Conservation (phyloP, 2,888 invertebrate species). For the Limnephilus auricula region DNA sequence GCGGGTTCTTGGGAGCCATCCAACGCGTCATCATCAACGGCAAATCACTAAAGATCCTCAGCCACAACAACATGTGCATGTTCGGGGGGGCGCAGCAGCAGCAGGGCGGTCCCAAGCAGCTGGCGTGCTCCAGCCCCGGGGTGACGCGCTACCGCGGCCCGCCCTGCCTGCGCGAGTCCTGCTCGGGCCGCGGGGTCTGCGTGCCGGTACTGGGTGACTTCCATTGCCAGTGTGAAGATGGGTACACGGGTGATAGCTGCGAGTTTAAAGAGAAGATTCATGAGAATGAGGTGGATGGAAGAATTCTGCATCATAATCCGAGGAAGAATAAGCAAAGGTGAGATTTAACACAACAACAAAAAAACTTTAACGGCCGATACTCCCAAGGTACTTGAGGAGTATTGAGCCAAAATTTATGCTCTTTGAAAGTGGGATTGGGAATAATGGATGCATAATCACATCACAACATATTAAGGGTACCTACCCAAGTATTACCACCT, state of each 20-base stretch:
- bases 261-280: conserved; percentile 72
- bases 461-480: too few species aligned
- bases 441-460: too few species aligned
- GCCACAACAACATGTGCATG: conserved; percentile 63
- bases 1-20: conserved; percentile 90
- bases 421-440: too few species aligned
- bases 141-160: conserved; percentile 82
- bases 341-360: neutral
- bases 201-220: conserved; percentile 82
- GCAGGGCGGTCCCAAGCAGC: conserved; percentile 68
- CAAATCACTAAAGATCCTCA: conserved; percentile 69
- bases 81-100: conserved; percentile 53
- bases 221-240: conserved; percentile 82
- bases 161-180: conserved; percentile 80
- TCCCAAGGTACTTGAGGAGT: neutral
- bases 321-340: conserved; percentile 61
- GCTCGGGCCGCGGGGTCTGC: conserved; percentile 83
- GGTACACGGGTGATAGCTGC: conserved; percentile 82
- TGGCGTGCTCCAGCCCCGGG: conserved; percentile 79
- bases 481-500: too few species aligned
- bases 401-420: too few species aligned
- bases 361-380: neutral
- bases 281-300: conserved; percentile 71
- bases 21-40: conserved; percentile 91
- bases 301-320: conserved; percentile 47